Conservation (phyloP, 1,140 invertebrate genomes). For the Coelopa frigida region DNA sequence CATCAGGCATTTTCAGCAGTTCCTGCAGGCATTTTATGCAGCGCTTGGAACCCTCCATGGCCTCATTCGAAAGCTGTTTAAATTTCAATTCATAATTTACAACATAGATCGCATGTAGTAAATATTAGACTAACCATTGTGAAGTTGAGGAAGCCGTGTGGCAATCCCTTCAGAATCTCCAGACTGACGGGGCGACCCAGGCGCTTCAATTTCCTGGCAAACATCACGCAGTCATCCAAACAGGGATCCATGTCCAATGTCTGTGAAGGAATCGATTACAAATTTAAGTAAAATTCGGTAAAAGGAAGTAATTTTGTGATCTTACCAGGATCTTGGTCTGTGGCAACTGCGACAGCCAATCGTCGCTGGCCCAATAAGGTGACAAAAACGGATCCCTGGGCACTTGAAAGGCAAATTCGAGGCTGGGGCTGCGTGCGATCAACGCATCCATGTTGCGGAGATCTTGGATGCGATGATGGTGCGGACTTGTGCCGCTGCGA, state of each 20-base stretch:
- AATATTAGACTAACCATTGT: no score
- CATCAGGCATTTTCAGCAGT: constrained; percentile 35
- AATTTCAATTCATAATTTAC: background rate
- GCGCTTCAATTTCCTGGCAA: constrained; percentile 76
- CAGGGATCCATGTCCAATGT: constrained; percentile 89
- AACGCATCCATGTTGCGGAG: constrained; percentile 47
- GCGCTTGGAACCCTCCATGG: constrained; percentile 66
- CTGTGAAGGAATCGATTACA: constrained; percentile 51
- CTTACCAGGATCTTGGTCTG: constrained; percentile 73
- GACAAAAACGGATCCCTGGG: constrained; percentile 79
- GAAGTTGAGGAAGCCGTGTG: constrained; percentile 97
- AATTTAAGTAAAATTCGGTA: background rate
- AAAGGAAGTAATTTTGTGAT: background rate
- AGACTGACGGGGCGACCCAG: constrained; percentile 69
- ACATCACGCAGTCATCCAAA: constrained; percentile 93
- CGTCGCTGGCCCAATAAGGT: constrained; percentile 75
- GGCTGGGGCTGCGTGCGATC: constrained; percentile 53
- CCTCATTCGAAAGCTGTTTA: constrained; percentile 68
- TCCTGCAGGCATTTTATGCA: constrained; percentile 66
- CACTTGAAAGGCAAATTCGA: constrained; percentile 70
- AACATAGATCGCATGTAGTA: rapidly evolving
- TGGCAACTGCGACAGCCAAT: constrained; percentile 69
- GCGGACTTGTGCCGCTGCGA: constrained; percentile 11
- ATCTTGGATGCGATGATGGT: constrained; percentile 19
- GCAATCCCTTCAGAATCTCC: constrained; percentile 82